Base-by-base conservation (phyloP, 2,888 invertebrate species). In the Calameuta pallipes region DNA sequence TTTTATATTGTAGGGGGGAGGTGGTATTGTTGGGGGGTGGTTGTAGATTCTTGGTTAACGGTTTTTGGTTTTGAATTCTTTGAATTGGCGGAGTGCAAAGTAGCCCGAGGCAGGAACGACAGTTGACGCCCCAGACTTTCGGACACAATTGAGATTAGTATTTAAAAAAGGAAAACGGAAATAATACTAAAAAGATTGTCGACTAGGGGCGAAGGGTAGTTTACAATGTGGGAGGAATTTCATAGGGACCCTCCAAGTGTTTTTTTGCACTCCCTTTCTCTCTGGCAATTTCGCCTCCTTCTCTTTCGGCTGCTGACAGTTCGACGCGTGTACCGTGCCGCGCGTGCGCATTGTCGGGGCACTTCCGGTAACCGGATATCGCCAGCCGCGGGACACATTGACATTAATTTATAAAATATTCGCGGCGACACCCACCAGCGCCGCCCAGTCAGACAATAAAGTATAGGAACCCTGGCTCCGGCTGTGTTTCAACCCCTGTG, bases 401-500 rank as follows among this genome's bases (percentile, higher is more conserved):
- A 90, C 90, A 90, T 91, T 91, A 91, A 91, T 90, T 91, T 91
- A 89, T 89, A 91, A 91, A 91, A 91, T 91, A 91, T 89, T 89
- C 90, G 87, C 85, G 87, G 87, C 83, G 85, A 84, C 85, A 86
- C 86, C 86, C 87, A 82, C 83, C 81, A 69, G 77, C 83, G 83
- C 84, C 56, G 84, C 84, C 86, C 80, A 76, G 36, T 23, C 30
- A 33, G 9, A 69, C 71, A 71, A 71, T 71, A 31, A 71, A 31
- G 31, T 33, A 71, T 6, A 31, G 71, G 31, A 33, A 13, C 31
- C 31, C 31, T 33, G 71, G 31, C 0, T 33, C 71, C 71, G 71
- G 71, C 33, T 33, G 33, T 33, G 33, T 71, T 71, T 71, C 71
- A 71, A 33, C 71, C 71, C 71, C 71, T 56, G 23, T 15, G 56